A percentile compares a stretch with the other conserved stretches of the same genome.
Evolutionary conservation across 2,888 invertebrate genomes (phyloP).

Genomic region (Eupithecia insigniata): DNA sequence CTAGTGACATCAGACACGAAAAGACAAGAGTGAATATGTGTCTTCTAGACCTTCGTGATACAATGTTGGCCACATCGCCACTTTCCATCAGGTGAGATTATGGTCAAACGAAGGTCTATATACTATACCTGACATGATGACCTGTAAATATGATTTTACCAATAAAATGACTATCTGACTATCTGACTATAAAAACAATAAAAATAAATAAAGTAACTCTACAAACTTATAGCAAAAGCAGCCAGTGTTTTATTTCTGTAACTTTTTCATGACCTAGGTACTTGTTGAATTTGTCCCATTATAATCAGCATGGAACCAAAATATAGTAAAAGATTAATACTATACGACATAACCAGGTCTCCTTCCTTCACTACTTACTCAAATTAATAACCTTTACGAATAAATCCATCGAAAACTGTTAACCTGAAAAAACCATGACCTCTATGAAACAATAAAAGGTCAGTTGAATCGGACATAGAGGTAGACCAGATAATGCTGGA

Average conservation of each 20-base stretch:
- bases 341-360: not conserved
- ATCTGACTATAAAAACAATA: too few relatives aligned
- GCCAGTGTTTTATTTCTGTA: not conserved
- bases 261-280: not conserved
- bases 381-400: not conserved
- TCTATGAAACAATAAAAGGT: not conserved
- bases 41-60: too few relatives aligned
- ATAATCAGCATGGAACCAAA: not conserved
- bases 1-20: too few relatives aligned
- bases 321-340: not conserved
- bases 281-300: not conserved
- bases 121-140: too few relatives aligned
- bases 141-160: too few relatives aligned
- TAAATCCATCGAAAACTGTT: not conserved
- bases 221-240: not conserved
- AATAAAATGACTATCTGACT: too few relatives aligned
- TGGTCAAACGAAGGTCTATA: too few relatives aligned
- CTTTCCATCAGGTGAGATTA: too few relatives aligned
- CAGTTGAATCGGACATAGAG: not conserved
- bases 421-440: constrained; percentile 7
- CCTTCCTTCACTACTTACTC: not conserved
- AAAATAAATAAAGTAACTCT: too few relatives aligned
- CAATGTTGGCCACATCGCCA: too few relatives aligned
- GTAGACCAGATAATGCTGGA: not conserved
- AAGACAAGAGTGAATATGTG: too few relatives aligned